Conservation (phyloP, 2,113 vertebrate genomes). For the Archocentrus centrarchus region DNA sequence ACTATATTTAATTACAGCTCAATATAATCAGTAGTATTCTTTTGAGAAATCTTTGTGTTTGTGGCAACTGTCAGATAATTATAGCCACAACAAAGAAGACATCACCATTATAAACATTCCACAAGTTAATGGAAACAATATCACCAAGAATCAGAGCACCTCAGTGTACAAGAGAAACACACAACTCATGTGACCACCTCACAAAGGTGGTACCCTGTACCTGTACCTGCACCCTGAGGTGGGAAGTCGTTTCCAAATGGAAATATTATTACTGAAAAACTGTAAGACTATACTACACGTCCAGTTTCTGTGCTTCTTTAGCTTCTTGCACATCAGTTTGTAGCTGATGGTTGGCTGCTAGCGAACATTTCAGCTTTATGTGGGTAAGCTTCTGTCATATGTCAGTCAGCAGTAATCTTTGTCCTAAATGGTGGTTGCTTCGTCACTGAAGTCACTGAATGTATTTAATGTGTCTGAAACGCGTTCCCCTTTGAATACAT, state of each 20-base stretch:
- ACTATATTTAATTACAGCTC: neutral
- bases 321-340: too few species aligned
- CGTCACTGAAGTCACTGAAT: too few species aligned
- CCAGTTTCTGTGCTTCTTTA: too few species aligned
- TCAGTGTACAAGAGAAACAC: too few species aligned
- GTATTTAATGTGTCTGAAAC: neutral
- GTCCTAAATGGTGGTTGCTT: too few species aligned
- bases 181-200: neutral
- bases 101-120: neutral
- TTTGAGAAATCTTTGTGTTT: neutral
- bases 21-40: neutral
- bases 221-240: neutral
- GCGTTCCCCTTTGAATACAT: neutral
- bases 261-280: too few species aligned
- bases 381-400: too few species aligned
- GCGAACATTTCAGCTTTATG: too few species aligned
- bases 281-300: too few species aligned
- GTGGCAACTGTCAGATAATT: neutral
- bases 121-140: neutral
- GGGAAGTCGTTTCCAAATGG: fast-evolving
- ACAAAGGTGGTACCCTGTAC: neutral
- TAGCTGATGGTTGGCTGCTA: too few species aligned
- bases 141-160: neutral
- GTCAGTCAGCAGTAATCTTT: too few species aligned
- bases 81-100: neutral